Evolutionary conservation across 1,140 invertebrate species (phyloP).

Genomic region (Drosophila erecta): DNA sequence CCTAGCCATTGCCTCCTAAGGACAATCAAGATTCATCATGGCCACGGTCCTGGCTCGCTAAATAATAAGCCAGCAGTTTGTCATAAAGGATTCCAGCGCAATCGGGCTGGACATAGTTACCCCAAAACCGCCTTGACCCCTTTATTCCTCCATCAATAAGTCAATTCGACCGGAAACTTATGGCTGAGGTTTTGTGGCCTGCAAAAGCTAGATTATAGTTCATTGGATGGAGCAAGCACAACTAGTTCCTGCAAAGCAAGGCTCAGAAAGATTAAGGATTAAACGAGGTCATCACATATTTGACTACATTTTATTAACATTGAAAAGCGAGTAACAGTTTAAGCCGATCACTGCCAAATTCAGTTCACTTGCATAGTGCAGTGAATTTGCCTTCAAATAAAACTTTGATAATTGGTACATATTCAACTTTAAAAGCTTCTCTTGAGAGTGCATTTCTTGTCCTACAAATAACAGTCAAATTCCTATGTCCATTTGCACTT

Average conservation of each 20-base stretch:
- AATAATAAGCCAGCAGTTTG: constrained; percentile 76
- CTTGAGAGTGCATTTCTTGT: background rate
- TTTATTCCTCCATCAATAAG: constrained; percentile 37
- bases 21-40: constrained; percentile 61
- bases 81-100: constrained; percentile 62
- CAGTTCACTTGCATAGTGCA: too few relatives aligned
- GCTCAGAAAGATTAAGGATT: constrained; percentile 4
- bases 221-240: background rate
- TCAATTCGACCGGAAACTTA: constrained; percentile 64
- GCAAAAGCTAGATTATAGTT: constrained; percentile 67
- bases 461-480: constrained; percentile 5
- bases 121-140: constrained; percentile 39
- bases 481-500: background rate
- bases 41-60: constrained; percentile 37
- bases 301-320: background rate
- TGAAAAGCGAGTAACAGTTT: background rate
- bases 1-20: constrained; percentile 10
- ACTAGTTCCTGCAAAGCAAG: constrained; percentile 9
- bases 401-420: background rate
- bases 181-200: constrained; percentile 72
- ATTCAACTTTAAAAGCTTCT: background rate
- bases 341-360: too few relatives aligned
- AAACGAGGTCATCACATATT: background rate
- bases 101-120: constrained; percentile 41
- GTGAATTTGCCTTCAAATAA: too few relatives aligned